phyloP scores from a whole-genome alignment of 2,888 invertebrate species.

The Volucella bombylans region DNA sequence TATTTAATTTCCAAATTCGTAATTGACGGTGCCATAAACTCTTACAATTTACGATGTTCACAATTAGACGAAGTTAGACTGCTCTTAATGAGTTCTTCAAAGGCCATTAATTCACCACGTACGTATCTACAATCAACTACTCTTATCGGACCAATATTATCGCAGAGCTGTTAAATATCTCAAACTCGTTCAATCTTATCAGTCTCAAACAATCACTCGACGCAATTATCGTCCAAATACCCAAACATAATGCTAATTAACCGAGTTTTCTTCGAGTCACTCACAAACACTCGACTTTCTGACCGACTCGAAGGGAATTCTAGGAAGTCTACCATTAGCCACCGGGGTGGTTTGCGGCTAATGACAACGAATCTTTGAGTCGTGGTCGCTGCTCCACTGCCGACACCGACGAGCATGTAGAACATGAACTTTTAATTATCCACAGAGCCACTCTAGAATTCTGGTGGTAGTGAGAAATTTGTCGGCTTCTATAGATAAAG shows the following conservation, averaged over 20 bases:
- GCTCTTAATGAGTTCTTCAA: no score
- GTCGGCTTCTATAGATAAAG: conserved; percentile 24
- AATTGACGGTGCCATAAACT: no score
- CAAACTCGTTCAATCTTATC: conserved; percentile 60
- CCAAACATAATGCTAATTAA: conserved; percentile 68
- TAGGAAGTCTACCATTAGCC: conserved; percentile 57
- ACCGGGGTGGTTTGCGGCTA: conserved; percentile 9
- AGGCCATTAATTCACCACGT: no score
- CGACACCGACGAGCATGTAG: conserved; percentile 48
- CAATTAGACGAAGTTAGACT: no score
- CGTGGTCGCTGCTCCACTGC: conserved; percentile 8
- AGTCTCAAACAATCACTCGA: conserved; percentile 45
- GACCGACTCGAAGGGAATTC: conserved; percentile 13
- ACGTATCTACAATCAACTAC: no score
- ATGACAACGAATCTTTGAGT: neutral
- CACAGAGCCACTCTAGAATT: conserved; percentile 42
- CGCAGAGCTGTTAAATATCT: conserved; percentile 35
- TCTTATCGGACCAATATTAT: neutral
- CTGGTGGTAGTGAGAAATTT: conserved; percentile 44
- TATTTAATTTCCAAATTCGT: no score
- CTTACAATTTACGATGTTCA: no score
- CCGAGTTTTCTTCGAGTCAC: conserved; percentile 44
- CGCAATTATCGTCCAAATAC: conserved; percentile 57
- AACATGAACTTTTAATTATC: conserved; percentile 72
- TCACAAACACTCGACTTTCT: neutral